These are phyloP conservation scores for Macquaria ambigua DNA, from an alignment of 2,113 vertebrate genomes.

Conservation along the genomic window DNA sequence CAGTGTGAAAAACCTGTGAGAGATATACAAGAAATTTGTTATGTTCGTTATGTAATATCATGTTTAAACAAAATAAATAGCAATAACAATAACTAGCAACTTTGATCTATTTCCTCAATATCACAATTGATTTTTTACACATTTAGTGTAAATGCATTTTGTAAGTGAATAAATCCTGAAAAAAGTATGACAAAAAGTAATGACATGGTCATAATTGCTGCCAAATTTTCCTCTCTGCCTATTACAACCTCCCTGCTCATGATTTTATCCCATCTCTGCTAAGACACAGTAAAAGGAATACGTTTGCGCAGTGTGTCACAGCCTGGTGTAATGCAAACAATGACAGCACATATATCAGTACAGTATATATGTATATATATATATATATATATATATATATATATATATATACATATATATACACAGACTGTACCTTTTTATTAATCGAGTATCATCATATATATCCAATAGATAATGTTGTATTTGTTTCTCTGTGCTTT, in stretches of 20 bases:
- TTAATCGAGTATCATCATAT: too few relatives aligned
- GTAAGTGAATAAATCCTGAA: neutral
- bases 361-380: too few relatives aligned
- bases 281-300: neutral
- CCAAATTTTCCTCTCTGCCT: neutral
- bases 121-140: neutral
- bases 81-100: neutral
- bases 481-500: too few relatives aligned
- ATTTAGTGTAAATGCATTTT: neutral
- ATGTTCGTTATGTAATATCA: neutral
- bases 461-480: too few relatives aligned
- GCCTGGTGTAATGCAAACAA: neutral
- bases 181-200: neutral
- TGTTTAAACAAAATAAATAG: neutral
- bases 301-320: neutral
- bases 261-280: neutral
- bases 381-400: too few relatives aligned
- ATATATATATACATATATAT: too few relatives aligned
- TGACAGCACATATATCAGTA: too few relatives aligned
- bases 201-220: neutral
- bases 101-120: neutral
- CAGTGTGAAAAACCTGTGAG: neutral
- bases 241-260: too few relatives aligned
- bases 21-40: neutral
- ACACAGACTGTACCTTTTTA: too few relatives aligned